Percentiles rank a stretch among this genome's conserved stretches.
These are phyloP conservation scores for Psittacula derbiana DNA, from an alignment of 2,797 vertebrate genomes.

Conservation along the genomic window DNA sequence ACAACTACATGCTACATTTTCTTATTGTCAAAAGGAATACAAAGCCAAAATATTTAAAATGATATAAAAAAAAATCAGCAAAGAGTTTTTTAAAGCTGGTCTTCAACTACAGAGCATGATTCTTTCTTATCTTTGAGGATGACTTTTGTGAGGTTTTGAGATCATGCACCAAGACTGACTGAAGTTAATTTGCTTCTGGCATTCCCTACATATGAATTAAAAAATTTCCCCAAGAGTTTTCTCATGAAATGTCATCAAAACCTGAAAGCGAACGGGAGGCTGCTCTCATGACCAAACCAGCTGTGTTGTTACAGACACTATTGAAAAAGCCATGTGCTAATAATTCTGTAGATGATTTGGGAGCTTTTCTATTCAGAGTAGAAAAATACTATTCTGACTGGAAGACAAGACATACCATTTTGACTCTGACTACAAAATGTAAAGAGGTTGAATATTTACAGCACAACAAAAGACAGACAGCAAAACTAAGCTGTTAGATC, in stretches of 20 bases:
- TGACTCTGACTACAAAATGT: background rate
- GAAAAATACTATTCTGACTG: background rate
- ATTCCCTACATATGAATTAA: background rate
- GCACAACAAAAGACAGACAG: background rate
- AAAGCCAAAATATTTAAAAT: background rate
- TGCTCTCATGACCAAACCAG: background rate
- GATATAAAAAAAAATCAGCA: accelerated
- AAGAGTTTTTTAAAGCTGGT: background rate
- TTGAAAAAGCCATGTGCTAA: background rate
- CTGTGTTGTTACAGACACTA: background rate
- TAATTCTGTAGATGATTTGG: background rate
- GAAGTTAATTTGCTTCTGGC: background rate
- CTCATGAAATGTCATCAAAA: background rate
- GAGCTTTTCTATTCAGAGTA: background rate
- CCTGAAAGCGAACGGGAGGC: background rate
- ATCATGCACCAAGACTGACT: background rate
- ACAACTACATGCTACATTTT: background rate
- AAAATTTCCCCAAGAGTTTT: background rate
- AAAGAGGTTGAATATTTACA: background rate
- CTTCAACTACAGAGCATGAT: background rate
- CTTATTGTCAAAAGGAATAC: background rate
- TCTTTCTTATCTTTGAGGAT: background rate
- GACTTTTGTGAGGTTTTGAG: background rate
- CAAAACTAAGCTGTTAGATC: background rate
- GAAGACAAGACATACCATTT: background rate